These are phyloP conservation scores for Chaetorhynchus papuensis DNA, from an alignment of 2,113 vertebrate species.

Conservation along the genomic window DNA sequence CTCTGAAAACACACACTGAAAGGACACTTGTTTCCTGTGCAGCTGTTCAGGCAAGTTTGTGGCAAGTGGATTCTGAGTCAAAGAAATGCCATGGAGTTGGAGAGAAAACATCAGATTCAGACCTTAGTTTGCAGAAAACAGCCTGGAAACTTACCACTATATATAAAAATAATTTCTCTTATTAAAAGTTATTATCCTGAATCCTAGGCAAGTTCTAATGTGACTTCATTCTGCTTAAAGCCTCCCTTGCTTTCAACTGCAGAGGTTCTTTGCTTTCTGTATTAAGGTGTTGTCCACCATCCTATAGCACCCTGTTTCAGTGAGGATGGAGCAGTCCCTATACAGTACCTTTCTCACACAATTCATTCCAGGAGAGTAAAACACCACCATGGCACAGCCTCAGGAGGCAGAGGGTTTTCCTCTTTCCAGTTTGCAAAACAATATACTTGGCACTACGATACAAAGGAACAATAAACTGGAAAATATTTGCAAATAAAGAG, in stretches of 20 bases:
- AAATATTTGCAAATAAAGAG: constrained; percentile 3
- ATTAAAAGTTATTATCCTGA: not conserved
- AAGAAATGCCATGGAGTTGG: not conserved
- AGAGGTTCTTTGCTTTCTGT: not conserved
- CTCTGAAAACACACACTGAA: not conserved
- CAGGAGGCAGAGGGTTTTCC: not conserved
- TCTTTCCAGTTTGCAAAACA: not conserved
- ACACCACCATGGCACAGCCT: not conserved
- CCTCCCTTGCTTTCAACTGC: not conserved
- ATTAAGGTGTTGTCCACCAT: not conserved
- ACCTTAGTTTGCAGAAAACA: not conserved
- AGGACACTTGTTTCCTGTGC: not conserved
- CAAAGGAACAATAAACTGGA: not conserved
- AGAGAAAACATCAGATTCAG: not conserved
- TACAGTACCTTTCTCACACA: not conserved
- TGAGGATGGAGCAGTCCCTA: not conserved
- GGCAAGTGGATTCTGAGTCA: not conserved
- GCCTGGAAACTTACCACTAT: not conserved
- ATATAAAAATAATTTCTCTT: not conserved
- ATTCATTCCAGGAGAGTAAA: not conserved
- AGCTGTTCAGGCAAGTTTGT: not conserved
- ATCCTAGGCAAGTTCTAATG: not conserved
- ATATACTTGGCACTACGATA: not conserved
- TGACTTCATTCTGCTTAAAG: not conserved
- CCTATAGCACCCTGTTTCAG: not conserved